Percentiles rank a stretch among this genome's conserved stretches.
Conservation (phyloP, 2,113 vertebrate species). For the Serinus canaria region DNA sequence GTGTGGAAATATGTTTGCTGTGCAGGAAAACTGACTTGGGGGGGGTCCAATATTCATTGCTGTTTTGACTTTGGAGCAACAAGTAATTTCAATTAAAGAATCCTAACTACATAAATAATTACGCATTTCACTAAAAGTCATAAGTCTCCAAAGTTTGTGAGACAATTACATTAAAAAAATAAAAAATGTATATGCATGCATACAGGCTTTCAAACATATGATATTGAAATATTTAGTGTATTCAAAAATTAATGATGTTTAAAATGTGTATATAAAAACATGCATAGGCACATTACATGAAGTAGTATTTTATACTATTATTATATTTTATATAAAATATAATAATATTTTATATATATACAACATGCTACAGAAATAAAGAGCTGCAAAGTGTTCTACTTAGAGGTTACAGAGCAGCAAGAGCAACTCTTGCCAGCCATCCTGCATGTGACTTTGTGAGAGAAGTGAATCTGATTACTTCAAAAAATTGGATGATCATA, state of each 20-base stretch:
- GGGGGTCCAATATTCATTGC: background rate
- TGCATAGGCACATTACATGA: background rate
- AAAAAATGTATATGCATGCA: background rate
- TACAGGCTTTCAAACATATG: background rate
- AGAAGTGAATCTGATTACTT: background rate
- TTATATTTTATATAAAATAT: too few species aligned
- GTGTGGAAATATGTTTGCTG: background rate
- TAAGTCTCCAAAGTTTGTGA: background rate
- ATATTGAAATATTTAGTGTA: background rate
- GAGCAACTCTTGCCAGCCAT: background rate
- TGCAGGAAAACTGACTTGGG: background rate
- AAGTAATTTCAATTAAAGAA: background rate
- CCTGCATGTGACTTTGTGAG: background rate
- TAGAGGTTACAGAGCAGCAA: background rate
- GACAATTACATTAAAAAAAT: background rate
- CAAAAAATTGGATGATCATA: background rate
- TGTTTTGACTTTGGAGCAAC: background rate
- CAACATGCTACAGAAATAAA: background rate
- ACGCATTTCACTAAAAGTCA: background rate
- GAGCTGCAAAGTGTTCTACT: background rate
- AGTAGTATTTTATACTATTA: too few species aligned
- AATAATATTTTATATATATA: background rate
- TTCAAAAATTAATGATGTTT: background rate
- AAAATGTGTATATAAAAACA: background rate
- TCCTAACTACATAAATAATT: background rate